These are phyloP conservation scores for Charaxes varanes DNA, from an alignment of 1,140 invertebrate species.

Conservation along the genomic window DNA sequence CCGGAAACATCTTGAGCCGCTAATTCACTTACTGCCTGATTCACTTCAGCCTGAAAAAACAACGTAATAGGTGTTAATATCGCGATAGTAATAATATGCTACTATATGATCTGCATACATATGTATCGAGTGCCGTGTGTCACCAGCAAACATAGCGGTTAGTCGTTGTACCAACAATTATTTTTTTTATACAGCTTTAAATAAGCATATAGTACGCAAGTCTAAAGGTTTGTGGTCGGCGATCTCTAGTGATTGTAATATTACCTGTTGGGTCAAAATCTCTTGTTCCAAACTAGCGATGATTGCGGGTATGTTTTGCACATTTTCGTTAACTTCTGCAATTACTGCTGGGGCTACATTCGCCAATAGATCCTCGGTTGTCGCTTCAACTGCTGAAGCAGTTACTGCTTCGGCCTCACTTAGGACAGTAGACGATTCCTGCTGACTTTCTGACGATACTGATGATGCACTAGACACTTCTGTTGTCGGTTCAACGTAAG, in stretches of 20 bases:
- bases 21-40: conserved; percentile 1
- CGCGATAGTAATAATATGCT: too few relatives aligned
- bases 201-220: too few relatives aligned
- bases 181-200: too few relatives aligned
- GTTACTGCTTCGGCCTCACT: neutral
- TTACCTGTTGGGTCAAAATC: conserved; percentile 11
- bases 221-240: too few relatives aligned
- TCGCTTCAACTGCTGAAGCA: neutral
- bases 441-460: neutral
- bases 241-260: too few relatives aligned
- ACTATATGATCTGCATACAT: too few relatives aligned
- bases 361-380: neutral
- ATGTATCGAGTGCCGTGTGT: too few relatives aligned
- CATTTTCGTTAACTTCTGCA: neutral
- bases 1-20: too few relatives aligned
- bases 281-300: conserved; percentile 13
- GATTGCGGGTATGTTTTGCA: conserved; percentile 14
- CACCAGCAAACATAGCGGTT: too few relatives aligned
- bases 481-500: neutral
- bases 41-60: conserved; percentile 9
- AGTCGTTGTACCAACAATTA: too few relatives aligned
- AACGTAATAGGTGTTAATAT: neutral
- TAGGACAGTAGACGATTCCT: neutral
- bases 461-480: conserved; percentile 6
- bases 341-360: neutral